Evolutionary conservation across 1,140 invertebrate species (phyloP), one percentile per base, ranked within the genome.

Genomic region (Branchinecta lindahli): DNA sequence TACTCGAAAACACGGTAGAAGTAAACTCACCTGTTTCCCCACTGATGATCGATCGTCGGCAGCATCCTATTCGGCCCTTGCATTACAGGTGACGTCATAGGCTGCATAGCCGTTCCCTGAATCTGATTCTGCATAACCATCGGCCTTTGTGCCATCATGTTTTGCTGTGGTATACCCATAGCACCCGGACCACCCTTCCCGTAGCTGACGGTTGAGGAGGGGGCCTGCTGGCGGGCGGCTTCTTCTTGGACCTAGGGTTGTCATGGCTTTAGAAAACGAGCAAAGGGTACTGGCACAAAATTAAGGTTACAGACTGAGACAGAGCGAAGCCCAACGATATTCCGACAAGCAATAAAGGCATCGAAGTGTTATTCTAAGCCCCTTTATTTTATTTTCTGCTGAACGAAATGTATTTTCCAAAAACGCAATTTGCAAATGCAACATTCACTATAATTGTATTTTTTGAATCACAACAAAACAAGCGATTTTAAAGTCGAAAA

Each of bases 181-280:
- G 81, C 76, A 9, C 79, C 79, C 72, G 88, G 84, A 75, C 84
- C 84, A 72, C 88, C 86, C 78, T 89, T 89, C 4, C 87, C 87
- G 72, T 86, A 87, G 66, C 79, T 77, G 46, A 77, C 75, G 61
- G 77, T 77, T 20, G 83, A 81, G 72, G 88, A 87, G 10, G 88
- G 88, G 9, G 85, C 86, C 76, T 90, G 88, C 77, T 90, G 90
- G 33, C 90, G 82, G 0, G 90, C 89, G 66, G 91, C 93, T 76
- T 93, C 91, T 75, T 94, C 91, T 77, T 96, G 92, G 2, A 95
- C 92, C 80, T 82, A 61, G 7, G 18, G 52, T 61, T 15, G 5
- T 33, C 33, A 33, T 33, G 33, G 33, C 33, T 33, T 66, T 67
- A 44, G 12, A 70, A 33, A 44, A 70, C 69, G 45, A 67, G 7